Base-by-base conservation (phyloP, 2,113 vertebrate species). In the Nothocercus julius region DNA sequence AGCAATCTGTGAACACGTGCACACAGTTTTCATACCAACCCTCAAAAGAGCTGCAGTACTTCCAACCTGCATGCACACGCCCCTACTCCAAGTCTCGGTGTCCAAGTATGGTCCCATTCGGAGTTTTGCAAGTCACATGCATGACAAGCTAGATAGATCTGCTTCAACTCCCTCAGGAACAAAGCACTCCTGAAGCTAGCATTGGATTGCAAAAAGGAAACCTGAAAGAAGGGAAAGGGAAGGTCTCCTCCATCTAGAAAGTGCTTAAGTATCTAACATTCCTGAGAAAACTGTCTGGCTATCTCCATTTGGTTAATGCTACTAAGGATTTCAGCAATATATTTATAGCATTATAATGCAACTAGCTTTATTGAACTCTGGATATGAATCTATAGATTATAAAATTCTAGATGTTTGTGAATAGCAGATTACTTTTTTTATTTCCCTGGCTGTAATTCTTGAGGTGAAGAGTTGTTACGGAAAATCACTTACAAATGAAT, bases 401-500 rank as follows among this genome's bases (percentile, higher is more conserved):
- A 66, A 7, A 68, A 13, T 51, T 56, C 25, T 34, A 53, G 72
- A 27, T 49, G 44, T 58, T 59, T 77, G 27, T 7, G 9, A 47
- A 70, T 22, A 49, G 21, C 58, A 74, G 59, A 78, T 82, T 88
- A 76, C 62, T 27, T 44, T 94, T 94, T 87, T 89, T 61, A 91
- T 40, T 87, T 28, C 30, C 49, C 16, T 44, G 67, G 27, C 47
- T 90, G 34, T 89, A 89, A 96, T 88, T 87, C 82, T 64, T 82
- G 53, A 95, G 36, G 79, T 88, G 82, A 96, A 61, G 85, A 92
- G 66, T 85, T 91, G 47, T 51, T 86, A 76, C 22, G 72, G 47
- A 90, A 95, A 87, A 92, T 59, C 63, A 44, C 66, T 96, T 40
- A 72, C 42, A 94, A 92, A 82, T 59, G 82, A 95, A 87, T 90